Evolutionary conservation across 1,140 invertebrate genomes (phyloP).

Genomic region (Drosophila nebulosa): DNA sequence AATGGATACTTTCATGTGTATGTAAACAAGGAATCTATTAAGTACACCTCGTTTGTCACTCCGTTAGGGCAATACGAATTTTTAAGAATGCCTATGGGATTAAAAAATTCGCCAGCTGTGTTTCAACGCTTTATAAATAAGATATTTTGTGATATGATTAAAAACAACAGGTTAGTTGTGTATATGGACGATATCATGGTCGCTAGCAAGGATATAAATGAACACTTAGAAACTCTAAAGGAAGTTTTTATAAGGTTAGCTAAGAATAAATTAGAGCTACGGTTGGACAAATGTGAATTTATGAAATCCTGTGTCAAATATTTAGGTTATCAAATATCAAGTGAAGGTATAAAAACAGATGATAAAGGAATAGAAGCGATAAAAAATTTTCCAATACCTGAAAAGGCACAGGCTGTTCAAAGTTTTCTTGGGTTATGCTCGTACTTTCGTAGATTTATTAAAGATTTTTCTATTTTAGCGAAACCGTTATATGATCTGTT

Average conservation of each 20-base stretch:
- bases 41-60: no score
- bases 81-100: no score
- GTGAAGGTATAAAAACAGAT: background rate
- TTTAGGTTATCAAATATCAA: background rate
- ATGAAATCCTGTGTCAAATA: background rate
- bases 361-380: background rate
- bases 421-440: background rate
- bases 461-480: background rate
- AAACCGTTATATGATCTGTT: no score
- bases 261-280: background rate
- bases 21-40: no score
- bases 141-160: background rate
- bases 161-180: background rate
- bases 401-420: background rate
- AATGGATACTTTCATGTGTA: background rate
- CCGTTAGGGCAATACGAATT: no score
- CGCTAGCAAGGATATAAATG: background rate
- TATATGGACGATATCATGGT: background rate
- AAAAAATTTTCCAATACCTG: background rate
- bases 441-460: background rate
- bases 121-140: background rate
- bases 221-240: no score
- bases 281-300: conserved; percentile 1
- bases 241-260: background rate
- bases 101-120: no score